These are phyloP conservation scores for Tenthredo notha DNA, from an alignment of 2,888 invertebrate genomes.

Conservation along the genomic window DNA sequence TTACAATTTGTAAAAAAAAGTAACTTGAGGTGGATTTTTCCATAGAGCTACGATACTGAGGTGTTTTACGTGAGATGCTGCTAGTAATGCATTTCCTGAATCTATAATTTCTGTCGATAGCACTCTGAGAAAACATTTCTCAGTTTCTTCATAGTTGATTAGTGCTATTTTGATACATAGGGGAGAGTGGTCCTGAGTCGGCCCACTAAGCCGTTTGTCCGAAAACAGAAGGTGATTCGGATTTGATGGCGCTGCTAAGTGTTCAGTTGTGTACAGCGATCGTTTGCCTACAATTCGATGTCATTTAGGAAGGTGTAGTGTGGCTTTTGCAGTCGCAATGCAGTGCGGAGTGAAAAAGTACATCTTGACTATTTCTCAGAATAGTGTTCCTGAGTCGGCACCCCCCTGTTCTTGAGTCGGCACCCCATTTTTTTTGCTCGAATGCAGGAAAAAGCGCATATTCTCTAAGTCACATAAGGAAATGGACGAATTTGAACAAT, in stretches of 20 bases:
- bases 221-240: background rate
- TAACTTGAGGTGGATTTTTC: no score
- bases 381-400: background rate
- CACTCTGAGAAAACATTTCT: no score
- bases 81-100: no score
- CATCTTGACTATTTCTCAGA: background rate
- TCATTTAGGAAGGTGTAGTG: background rate
- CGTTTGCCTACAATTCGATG: background rate
- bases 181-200: slow-evolving; percentile 3
- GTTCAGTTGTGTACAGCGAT: background rate
- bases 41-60: no score
- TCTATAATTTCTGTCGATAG: no score
- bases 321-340: background rate
- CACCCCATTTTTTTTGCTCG: background rate
- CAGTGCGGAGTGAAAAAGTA: slow-evolving; percentile 3
- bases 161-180: no score
- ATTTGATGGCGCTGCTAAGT: background rate
- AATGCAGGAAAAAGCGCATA: background rate
- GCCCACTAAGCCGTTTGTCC: background rate
- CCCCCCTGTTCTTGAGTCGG: background rate
- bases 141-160: no score
- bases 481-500: no score
- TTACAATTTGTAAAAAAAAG: no score
- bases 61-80: no score
- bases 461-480: background rate